Conservation (phyloP, 2,797 vertebrate genomes). For the Mareca strepera region DNA sequence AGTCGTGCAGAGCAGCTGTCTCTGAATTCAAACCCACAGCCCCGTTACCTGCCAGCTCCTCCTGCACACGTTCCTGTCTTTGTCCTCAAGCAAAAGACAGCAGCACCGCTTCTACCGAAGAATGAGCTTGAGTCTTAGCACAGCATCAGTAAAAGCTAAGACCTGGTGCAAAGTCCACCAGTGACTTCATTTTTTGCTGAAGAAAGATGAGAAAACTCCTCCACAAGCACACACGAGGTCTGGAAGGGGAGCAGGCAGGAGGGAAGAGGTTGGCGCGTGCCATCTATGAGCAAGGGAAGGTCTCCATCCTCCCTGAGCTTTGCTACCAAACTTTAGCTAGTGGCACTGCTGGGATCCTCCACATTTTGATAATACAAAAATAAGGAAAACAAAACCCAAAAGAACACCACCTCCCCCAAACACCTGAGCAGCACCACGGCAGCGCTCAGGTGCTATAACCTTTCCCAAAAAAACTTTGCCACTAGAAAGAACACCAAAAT, state of each 20-base stretch:
- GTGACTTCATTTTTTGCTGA: neutral
- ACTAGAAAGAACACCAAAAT: neutral
- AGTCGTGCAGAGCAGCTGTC: neutral
- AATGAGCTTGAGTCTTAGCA: neutral
- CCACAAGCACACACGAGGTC: fast-evolving
- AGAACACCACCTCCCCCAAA: neutral
- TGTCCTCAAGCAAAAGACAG: fast-evolving
- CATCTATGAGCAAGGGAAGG: neutral
- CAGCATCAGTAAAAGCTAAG: neutral
- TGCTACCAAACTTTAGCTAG: fast-evolving
- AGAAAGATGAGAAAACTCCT: neutral
- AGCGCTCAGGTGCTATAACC: fast-evolving
- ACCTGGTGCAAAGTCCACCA: neutral
- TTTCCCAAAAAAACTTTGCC: neutral
- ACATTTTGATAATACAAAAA: neutral
- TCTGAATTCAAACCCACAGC: neutral
- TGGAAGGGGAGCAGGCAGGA: neutral
- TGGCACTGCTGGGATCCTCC: neutral
- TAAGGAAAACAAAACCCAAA: too few relatives aligned
- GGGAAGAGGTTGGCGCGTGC: fast-evolving
- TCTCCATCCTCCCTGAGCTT: neutral
- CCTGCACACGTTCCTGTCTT: neutral
- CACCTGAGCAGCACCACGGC: neutral
- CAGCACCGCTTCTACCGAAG: neutral
- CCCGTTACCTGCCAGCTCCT: neutral